Evolutionary conservation across 2,113 vertebrate species (phyloP).

Genomic region (Opisthocomus hoazin): DNA sequence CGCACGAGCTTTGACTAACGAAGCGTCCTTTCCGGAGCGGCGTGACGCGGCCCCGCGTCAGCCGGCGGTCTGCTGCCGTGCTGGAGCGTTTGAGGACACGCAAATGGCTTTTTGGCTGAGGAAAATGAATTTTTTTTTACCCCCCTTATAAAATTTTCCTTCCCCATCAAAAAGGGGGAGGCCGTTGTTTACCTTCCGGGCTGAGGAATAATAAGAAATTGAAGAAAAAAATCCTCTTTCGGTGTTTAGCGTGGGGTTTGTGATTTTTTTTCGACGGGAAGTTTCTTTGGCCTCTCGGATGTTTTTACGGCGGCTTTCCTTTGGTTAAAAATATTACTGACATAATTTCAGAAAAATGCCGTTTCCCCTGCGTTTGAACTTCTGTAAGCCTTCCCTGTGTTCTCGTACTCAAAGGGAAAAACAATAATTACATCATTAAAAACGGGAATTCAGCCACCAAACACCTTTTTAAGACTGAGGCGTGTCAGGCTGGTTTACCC

Average conservation of each 20-base stretch:
- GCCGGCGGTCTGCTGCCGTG: accelerated
- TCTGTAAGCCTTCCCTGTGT: neutral
- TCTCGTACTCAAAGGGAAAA: neutral
- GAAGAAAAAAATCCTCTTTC: neutral
- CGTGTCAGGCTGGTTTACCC: neutral
- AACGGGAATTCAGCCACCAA: neutral
- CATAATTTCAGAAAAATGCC: neutral
- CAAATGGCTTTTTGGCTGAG: neutral
- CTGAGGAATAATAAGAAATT: neutral
- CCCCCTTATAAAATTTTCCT: neutral
- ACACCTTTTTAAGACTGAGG: neutral
- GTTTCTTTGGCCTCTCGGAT: neutral
- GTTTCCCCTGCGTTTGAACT: neutral
- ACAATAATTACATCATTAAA: neutral
- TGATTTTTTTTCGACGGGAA: neutral
- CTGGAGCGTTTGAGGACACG: accelerated
- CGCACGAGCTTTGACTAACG: neutral
- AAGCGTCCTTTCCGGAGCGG: neutral
- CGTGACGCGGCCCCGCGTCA: accelerated
- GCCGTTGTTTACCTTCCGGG: neutral
- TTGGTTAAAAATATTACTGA: neutral
- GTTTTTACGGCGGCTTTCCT: neutral
- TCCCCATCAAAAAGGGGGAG: neutral
- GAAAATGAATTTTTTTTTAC: neutral
- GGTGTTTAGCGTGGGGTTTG: neutral